These are phyloP conservation scores for Alloplasta piceator DNA, from an alignment of 2,888 invertebrate species.

Conservation along the genomic window DNA sequence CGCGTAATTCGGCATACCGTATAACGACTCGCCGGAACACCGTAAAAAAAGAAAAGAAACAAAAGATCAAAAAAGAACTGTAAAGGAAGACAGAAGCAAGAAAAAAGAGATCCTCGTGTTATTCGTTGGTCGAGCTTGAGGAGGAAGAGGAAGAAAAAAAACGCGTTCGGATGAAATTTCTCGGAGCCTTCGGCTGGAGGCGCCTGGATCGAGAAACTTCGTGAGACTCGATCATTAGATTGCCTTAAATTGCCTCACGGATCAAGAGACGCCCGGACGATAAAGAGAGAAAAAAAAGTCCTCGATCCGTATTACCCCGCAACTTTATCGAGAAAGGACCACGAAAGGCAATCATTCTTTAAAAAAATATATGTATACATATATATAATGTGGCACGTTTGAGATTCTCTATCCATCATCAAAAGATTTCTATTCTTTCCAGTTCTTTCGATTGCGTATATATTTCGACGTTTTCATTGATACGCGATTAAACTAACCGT, in stretches of 20 bases:
- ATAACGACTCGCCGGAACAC: neutral
- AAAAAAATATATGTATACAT: neutral
- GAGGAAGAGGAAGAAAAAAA: conserved; percentile 32
- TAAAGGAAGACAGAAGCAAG: neutral
- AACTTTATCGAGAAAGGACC: no score
- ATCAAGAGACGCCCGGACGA: neutral
- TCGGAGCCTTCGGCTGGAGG: conserved; percentile 18
- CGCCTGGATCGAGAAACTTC: conserved; percentile 12
- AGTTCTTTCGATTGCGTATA: conserved; percentile 14
- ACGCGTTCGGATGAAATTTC: conserved; percentile 36
- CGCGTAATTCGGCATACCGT: conserved; percentile 46
- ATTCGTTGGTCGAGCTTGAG: no score
- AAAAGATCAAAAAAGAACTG: neutral
- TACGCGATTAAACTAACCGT: conserved; percentile 18
- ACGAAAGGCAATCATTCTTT: no score
- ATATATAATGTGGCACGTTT: neutral
- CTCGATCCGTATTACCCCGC: no score
- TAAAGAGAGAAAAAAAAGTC: no score
- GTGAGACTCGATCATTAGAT: conserved; percentile 47
- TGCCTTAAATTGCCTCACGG: conserved; percentile 41
- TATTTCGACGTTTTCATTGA: conserved; percentile 12
- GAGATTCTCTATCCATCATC: neutral
- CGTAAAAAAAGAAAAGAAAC: neutral
- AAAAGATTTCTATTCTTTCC: conserved; percentile 1
- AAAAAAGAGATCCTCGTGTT: no score